phyloP scores from a whole-genome alignment of 2,797 vertebrate genomes.

The Vultur gryphus region DNA sequence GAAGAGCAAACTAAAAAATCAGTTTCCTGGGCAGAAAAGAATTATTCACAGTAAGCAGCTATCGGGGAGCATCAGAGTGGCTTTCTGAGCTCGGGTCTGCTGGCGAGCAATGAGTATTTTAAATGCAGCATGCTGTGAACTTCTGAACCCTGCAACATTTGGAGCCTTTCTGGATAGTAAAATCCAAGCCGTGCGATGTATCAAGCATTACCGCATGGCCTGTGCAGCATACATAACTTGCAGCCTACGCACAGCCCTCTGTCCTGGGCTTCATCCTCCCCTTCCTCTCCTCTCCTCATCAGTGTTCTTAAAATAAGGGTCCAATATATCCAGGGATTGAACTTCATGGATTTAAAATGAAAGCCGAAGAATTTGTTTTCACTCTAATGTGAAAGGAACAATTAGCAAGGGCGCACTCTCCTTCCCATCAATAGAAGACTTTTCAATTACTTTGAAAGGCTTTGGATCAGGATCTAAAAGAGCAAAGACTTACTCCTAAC shows the following conservation, averaged over 20 bases:
- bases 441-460: constrained; percentile 19
- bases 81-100: background rate
- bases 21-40: background rate
- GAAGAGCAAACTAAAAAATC: background rate
- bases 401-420: background rate
- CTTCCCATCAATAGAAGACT: background rate
- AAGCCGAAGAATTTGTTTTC: constrained; percentile 38
- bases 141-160: background rate
- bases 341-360: background rate
- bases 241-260: background rate
- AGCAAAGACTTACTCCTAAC: constrained; percentile 1
- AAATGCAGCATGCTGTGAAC: background rate
- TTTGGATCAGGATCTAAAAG: constrained; percentile 38
- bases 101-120: background rate
- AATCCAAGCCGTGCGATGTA: background rate
- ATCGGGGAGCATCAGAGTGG: background rate
- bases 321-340: background rate
- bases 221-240: rapidly evolving
- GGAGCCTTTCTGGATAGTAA: background rate
- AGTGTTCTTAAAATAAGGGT: background rate
- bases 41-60: background rate
- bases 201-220: rapidly evolving
- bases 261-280: background rate
- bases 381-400: background rate
- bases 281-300: background rate